Conservation (phyloP, 2,888 invertebrate genomes). For the Oligia strigilis region DNA sequence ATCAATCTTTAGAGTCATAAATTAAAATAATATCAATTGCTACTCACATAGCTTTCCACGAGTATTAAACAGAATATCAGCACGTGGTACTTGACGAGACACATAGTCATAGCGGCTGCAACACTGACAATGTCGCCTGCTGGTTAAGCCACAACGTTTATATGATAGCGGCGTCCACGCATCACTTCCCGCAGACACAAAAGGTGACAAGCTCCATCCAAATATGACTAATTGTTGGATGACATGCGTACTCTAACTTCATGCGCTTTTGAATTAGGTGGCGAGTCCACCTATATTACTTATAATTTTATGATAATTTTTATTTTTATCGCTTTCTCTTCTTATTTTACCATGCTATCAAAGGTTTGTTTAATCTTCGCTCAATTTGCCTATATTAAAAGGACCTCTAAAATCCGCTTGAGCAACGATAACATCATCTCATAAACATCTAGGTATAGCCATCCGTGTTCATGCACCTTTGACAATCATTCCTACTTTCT, state of each 20-base stretch:
- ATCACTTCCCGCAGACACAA: slow-evolving; percentile 67
- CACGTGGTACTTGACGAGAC: slow-evolving; percentile 70
- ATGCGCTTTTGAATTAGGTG: slow-evolving; percentile 29
- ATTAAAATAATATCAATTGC: background rate
- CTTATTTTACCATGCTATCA: background rate
- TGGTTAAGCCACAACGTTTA: slow-evolving; percentile 64
- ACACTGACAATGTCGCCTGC: slow-evolving; percentile 68
- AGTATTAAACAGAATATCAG: slow-evolving; percentile 73
- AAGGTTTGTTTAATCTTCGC: background rate
- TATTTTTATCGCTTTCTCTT: slow-evolving; percentile 6
- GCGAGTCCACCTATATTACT: too few relatives aligned
- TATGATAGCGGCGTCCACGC: slow-evolving; percentile 76
- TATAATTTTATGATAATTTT: slow-evolving; percentile 1
- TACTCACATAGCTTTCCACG: slow-evolving; percentile 77
- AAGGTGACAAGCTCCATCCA: slow-evolving; percentile 53
- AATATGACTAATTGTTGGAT: slow-evolving; percentile 58
- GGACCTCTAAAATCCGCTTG: background rate
- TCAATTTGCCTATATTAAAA: background rate
- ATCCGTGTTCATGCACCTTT: background rate
- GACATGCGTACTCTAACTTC: slow-evolving; percentile 30
- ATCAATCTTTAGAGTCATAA: background rate
- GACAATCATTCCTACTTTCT: background rate
- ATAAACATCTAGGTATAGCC: background rate
- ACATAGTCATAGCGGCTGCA: slow-evolving; percentile 73
- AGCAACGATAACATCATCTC: background rate